phyloP scores from a whole-genome alignment of 2,113 vertebrate species.

The Hippocampus guttulatus region DNA sequence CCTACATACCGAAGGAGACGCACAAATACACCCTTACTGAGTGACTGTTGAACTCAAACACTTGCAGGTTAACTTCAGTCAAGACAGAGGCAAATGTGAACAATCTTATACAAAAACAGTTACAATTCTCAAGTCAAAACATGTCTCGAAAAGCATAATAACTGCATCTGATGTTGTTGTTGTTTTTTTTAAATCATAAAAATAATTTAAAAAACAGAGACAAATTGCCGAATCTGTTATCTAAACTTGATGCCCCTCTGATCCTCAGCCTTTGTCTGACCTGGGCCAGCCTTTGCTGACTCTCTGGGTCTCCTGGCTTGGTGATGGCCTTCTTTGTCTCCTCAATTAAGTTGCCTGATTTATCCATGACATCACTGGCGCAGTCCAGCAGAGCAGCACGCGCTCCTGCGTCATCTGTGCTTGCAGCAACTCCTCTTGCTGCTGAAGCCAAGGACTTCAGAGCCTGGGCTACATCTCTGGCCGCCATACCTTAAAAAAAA shows the following conservation, averaged over 20 bases:
- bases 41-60: background rate
- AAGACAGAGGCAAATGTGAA: background rate
- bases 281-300: slow-evolving; percentile 92
- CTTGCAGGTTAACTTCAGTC: background rate
- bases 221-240: background rate
- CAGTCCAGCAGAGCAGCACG: slow-evolving; percentile 87
- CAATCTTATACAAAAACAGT: background rate
- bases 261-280: slow-evolving; percentile 57
- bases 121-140: background rate
- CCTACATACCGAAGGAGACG: slow-evolving; percentile 67
- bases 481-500: slow-evolving; percentile 80
- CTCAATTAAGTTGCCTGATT: slow-evolving; percentile 89
- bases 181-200: background rate
- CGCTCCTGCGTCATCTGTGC: slow-evolving; percentile 73
- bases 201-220: background rate
- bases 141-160: background rate
- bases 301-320: slow-evolving; percentile 88
- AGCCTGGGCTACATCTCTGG: slow-evolving; percentile 90
- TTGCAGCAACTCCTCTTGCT: slow-evolving; percentile 86
- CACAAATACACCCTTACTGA: slow-evolving; percentile 9
- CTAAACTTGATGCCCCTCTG: background rate
- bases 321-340: slow-evolving; percentile 88
- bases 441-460: slow-evolving; percentile 84
- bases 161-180: no score
- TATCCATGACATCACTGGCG: slow-evolving; percentile 87